A percentile compares a stretch with the other conserved stretches of the same genome.
phyloP scores from a whole-genome alignment of 2,113 vertebrate genomes.

The Serilophus lunatus region DNA sequence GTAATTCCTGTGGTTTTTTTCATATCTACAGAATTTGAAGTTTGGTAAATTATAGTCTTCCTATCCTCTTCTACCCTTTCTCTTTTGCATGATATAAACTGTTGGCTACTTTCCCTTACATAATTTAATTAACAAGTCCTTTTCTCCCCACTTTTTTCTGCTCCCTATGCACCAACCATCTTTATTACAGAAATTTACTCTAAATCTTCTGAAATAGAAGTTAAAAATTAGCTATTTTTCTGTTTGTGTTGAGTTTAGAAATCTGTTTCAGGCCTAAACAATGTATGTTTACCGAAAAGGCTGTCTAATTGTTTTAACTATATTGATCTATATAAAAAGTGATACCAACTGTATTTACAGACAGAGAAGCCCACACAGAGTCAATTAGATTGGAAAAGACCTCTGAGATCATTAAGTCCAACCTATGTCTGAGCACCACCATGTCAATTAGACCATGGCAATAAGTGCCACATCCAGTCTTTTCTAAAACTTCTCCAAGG shows the following conservation, averaged over 20 bases:
- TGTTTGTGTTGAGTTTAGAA: neutral
- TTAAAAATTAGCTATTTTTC: neutral
- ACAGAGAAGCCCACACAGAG: neutral
- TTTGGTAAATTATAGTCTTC: neutral
- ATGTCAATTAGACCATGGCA: neutral
- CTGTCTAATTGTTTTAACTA: neutral
- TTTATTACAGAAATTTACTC: neutral
- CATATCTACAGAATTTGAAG: neutral
- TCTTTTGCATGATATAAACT: neutral
- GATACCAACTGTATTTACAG: neutral
- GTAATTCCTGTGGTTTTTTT: rapidly evolving
- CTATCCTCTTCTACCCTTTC: neutral
- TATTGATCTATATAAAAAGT: neutral
- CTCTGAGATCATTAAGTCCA: neutral
- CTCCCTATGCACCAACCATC: rapidly evolving
- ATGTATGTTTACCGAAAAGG: neutral
- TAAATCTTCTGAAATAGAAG: neutral
- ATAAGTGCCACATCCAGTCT: neutral
- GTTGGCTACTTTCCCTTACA: neutral
- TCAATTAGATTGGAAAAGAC: neutral
- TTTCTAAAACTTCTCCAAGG: neutral
- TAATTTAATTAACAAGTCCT: neutral
- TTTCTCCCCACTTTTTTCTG: neutral
- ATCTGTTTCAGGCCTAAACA: neutral
- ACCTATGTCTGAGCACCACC: neutral